Evolutionary conservation across 2,113 vertebrate species (phyloP), one percentile per base, ranked within the genome.

Genomic region (Paradoxurus hermaphroditus): DNA sequence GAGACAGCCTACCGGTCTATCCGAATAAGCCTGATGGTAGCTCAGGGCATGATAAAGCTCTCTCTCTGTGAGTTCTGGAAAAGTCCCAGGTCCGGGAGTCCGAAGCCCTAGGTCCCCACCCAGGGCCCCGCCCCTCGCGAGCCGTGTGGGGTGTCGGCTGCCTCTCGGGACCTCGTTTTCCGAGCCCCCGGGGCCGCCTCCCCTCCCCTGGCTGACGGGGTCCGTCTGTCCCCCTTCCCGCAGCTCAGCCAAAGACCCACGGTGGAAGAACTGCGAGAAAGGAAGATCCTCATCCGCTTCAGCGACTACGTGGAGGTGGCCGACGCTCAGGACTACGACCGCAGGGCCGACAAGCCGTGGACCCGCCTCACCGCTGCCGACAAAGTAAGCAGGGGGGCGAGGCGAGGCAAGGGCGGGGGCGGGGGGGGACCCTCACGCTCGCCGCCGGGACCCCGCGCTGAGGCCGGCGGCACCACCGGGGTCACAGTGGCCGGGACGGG

Each of bases 231-330:
- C 53, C 39, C 90, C 78, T 77, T 13, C 86, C 72, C 91, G 21
- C 98, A 99, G 99, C 99, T 99, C 95, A 99, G 99, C 98, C 99
- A 99, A 96, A 99, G 99, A 98, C 99, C 99, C 91, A 99, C 99
- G 0, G 99, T 99, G 91, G 99, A 99, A 98, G 99, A 99, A 96
- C 98, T 99, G 65, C 99, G 99, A 73, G 99, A 99, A 97, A 99
- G 99, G 96, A 99, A 99, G 98, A 99, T 99, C 98, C 99, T 99
- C 73, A 99, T 99, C 98, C 99, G 99, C 93, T 99, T 99, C 99
- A 99, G 99, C 3, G 99, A 99, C 98, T 99, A 99, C 0, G 99
- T 99, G 98, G 99, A 99, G 95, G 99, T 99, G 98, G 99, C 99
- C 0, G 99, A 99, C 0, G 99, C 99, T 4, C 99, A 99, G 98